phyloP scores from a whole-genome alignment of 2,888 invertebrate genomes.

The Lacanobia oleracea region DNA sequence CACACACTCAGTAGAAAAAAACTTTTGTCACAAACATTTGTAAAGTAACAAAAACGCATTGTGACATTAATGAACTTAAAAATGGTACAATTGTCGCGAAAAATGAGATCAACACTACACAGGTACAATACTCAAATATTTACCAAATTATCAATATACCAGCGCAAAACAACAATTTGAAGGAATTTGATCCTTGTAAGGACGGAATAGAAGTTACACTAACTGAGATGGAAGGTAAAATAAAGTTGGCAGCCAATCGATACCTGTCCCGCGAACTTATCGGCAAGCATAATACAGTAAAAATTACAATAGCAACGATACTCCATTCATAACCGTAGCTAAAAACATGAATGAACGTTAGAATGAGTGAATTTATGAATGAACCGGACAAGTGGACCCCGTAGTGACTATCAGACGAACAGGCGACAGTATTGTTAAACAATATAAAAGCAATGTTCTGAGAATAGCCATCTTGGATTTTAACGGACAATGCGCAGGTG shows the following conservation, averaged over 20 bases:
- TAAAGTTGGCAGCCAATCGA: slow-evolving; percentile 55
- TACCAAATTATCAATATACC: slow-evolving; percentile 22
- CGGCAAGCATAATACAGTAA: slow-evolving; percentile 67
- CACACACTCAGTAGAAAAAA: slow-evolving; percentile 56
- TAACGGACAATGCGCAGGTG: slow-evolving; percentile 77
- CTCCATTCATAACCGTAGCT: slow-evolving; percentile 81
- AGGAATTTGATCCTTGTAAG: not conserved
- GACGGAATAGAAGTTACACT: slow-evolving; percentile 5
- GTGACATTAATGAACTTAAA: slow-evolving; percentile 74
- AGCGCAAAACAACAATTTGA: not conserved
- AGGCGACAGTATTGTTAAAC: slow-evolving; percentile 78
- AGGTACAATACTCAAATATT: slow-evolving; percentile 41
- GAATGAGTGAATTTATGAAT: slow-evolving; percentile 76
- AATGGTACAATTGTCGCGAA: slow-evolving; percentile 67
- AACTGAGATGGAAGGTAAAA: not conserved
- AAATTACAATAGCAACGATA: slow-evolving; percentile 74
- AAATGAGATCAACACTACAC: slow-evolving; percentile 65
- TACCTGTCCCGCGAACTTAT: slow-evolving; percentile 75
- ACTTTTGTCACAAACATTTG: slow-evolving; percentile 53
- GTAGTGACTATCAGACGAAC: slow-evolving; percentile 76
- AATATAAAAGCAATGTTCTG: slow-evolving; percentile 78
- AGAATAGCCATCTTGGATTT: slow-evolving; percentile 69
- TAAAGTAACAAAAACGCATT: slow-evolving; percentile 60
- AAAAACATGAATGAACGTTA: slow-evolving; percentile 82
- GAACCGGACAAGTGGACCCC: slow-evolving; percentile 78